Evolutionary conservation across 2,888 invertebrate species (phyloP).

Genomic region (Adelognathus sp.): DNA sequence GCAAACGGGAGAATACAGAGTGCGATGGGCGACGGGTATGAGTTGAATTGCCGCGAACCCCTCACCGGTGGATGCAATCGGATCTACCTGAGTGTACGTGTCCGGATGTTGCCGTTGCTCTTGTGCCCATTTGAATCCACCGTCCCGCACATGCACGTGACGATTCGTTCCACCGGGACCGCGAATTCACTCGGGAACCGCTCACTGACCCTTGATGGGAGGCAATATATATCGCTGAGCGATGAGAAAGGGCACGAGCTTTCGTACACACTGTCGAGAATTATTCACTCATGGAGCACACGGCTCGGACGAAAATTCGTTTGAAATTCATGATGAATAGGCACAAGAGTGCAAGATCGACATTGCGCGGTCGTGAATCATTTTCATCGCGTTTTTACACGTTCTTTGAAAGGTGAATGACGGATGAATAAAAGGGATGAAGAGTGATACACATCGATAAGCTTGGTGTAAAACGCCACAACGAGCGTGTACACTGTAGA

Average conservation of each 20-base stretch:
- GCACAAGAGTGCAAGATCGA: no score
- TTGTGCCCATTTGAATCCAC: slow-evolving; percentile 17
- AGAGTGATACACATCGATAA: no score
- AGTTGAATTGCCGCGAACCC: background rate
- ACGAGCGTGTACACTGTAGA: no score
- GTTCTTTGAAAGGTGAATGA: no score
- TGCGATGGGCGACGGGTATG: background rate
- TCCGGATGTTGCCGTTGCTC: background rate
- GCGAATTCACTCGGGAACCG: slow-evolving; percentile 24
- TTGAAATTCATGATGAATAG: background rate
- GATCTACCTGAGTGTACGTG: background rate
- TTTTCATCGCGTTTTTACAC: no score
- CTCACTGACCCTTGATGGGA: slow-evolving; percentile 56
- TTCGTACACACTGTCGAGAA: background rate
- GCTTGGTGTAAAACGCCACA: no score
- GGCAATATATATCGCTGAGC: slow-evolving; percentile 45
- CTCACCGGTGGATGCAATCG: background rate
- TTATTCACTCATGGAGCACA: slow-evolving; percentile 59
- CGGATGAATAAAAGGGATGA: no score
- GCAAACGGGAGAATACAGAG: background rate
- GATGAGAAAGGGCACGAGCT: slow-evolving; percentile 1
- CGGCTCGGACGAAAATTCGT: slow-evolving; percentile 12
- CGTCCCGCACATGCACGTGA: slow-evolving; percentile 32
- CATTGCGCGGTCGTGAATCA: no score
- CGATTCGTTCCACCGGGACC: slow-evolving; percentile 25